Base-by-base conservation (phyloP, 2,797 vertebrate species). In the Mus minutoides region DNA sequence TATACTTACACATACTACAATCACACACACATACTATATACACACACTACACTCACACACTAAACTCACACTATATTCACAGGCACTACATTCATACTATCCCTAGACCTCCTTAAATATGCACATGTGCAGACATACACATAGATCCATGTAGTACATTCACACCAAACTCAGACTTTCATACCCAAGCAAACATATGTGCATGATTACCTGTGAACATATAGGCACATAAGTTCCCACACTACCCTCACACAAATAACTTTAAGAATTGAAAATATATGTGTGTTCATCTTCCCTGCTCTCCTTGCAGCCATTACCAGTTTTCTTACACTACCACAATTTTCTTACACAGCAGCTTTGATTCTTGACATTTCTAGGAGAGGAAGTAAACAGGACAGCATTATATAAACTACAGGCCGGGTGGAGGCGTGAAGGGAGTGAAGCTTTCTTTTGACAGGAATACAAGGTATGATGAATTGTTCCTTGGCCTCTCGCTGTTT, bases 401-500 rank as follows among this genome's bases (percentile, higher is more conserved):
- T 80, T 96, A 93, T 84, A 13, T 94, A 95, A 96, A 69, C 83
- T 95, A 97, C 90, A 95, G 78, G 2, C 93, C 56, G 2, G 46
- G 58, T 92, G 87, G 29, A 91, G 43, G 5, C 71, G 0, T 19
- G 1, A 29, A 56, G 12, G 46, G 58, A 97, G 69, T 29, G 78
- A 76, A 91, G 60, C 91, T 56, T 73, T 78, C 46, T 94, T 87
- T 17, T 71, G 95, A 96, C 90, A 91, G 93, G 64, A 97, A 87
- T 19, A 91, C 58, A 96, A 96, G 93, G 13, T 0, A 2, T 78
- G 92, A 95, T 58, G n/a, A 93, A 96, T 88, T 95, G 97, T 93
- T 97, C 40, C 77, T 62, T 69, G 88, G 95, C 82, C 92, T 87
- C 97, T 97, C 88, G 95, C 76, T 93, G 16, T 71, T 94, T 88